These are phyloP conservation scores for Vanessa cardui DNA, from an alignment of 2,888 invertebrate genomes.

Conservation along the genomic window DNA sequence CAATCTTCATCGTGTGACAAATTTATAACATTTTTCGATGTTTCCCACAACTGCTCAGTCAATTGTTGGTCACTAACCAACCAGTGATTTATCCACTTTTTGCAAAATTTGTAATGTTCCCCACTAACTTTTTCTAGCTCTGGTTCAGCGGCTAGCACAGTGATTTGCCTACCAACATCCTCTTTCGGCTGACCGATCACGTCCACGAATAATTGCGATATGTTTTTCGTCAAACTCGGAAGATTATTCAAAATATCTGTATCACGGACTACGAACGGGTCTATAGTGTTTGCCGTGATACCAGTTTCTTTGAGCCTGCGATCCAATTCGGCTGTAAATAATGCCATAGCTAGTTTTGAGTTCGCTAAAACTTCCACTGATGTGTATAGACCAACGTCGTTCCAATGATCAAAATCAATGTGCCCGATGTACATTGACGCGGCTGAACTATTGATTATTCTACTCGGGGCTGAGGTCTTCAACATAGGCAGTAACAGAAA, in stretches of 20 bases:
- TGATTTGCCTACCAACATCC: conserved; percentile 63
- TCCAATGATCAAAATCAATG: conserved; percentile 69
- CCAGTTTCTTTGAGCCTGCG: conserved; percentile 77
- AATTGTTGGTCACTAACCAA: conserved; percentile 51
- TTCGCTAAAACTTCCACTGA: conserved; percentile 57
- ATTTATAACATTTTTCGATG: conserved; percentile 61
- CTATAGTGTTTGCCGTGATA: conserved; percentile 86
- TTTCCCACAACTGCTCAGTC: conserved; percentile 60
- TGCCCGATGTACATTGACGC: conserved; percentile 78
- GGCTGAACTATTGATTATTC: conserved; percentile 86
- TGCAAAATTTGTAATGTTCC: conserved; percentile 65
- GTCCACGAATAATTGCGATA: conserved; percentile 56
- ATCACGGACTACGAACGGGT: conserved; percentile 73
- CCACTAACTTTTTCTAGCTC: conserved; percentile 58
- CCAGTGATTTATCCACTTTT: conserved; percentile 63
- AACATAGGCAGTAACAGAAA: conserved; percentile 83
- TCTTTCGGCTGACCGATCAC: conserved; percentile 64
- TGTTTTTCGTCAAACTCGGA: conserved; percentile 47
- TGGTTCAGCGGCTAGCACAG: conserved; percentile 61
- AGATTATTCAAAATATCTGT: conserved; percentile 61
- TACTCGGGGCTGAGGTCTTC: conserved; percentile 80
- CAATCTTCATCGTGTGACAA: conserved; percentile 62
- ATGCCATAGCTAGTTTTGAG: conserved; percentile 84
- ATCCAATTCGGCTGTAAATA: conserved; percentile 84
- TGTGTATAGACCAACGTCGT: conserved; percentile 61